These are phyloP conservation scores for Oryctolagus cuniculus DNA, from an alignment of 2,113 vertebrate genomes.

Conservation along the genomic window mOryCun1.1 NC_091440.1:39355001-39355500, in stretches of 20 bases:
- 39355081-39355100: neutral
- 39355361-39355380: neutral
- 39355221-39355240: neutral
- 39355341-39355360: neutral
- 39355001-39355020: neutral
- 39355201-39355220: neutral
- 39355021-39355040: neutral
- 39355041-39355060: neutral
- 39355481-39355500: neutral
- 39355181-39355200: fast-evolving
- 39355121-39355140: constrained; percentile 12
- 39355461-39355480: neutral
- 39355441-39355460: neutral
- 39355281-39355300: neutral
- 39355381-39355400: neutral
- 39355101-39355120: neutral
- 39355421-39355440: neutral
- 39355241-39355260: neutral
- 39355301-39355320: neutral
- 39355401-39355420: neutral
- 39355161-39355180: constrained; percentile 37
- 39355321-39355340: neutral
- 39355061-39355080: neutral
- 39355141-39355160: constrained; percentile 26
- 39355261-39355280: neutral